These are phyloP conservation scores for Galago senegalensis DNA, from an alignment of 2,797 vertebrate species.

Conservation along the genomic window DNA sequence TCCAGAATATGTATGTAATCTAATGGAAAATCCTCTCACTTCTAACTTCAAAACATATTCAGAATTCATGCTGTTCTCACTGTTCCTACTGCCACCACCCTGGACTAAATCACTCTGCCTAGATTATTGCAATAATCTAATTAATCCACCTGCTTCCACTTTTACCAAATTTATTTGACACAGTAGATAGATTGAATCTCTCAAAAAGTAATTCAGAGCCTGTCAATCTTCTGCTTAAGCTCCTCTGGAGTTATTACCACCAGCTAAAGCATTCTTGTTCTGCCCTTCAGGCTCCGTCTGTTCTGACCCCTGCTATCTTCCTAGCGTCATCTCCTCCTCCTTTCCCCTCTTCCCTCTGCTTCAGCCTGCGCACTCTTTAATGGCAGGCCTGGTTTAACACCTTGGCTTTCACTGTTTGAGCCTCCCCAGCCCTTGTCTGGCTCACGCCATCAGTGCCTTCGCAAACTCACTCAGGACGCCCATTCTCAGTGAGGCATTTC, in stretches of 20 bases:
- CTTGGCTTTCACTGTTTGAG: not conserved
- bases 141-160: not conserved
- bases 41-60: not conserved
- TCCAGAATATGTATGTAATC: not conserved
- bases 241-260: not conserved
- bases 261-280: not conserved
- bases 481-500: not conserved
- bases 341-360: not conserved
- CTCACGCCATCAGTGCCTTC: not conserved
- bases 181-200: not conserved
- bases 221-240: not conserved
- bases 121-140: not conserved
- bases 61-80: not conserved
- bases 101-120: not conserved
- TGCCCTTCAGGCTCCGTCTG: not conserved
- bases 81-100: not conserved
- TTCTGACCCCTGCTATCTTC: not conserved
- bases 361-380: not conserved
- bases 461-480: not conserved
- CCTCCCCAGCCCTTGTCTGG: not conserved
- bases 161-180: not conserved
- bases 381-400: not conserved
- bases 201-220: not conserved
- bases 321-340: not conserved
- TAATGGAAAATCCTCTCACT: not conserved